These are phyloP conservation scores for Neopipo cinnamomea DNA, from an alignment of 2,113 vertebrate genomes.

Conservation along the genomic window DNA sequence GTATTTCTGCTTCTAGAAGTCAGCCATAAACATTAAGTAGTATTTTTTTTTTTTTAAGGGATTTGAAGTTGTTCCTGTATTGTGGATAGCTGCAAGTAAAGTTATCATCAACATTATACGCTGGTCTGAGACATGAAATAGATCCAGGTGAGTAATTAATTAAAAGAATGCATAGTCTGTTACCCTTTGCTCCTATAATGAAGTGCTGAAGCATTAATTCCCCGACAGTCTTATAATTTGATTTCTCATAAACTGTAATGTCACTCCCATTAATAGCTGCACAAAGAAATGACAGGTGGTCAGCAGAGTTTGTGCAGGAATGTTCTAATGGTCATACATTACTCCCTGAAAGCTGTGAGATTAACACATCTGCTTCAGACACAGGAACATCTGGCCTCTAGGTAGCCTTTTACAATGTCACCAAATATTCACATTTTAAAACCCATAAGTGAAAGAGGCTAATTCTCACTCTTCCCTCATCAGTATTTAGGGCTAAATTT, in stretches of 20 bases:
- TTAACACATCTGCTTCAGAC: background rate
- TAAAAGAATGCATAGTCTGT: background rate
- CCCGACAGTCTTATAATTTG: background rate
- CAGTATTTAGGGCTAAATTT: background rate
- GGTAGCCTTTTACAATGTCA: background rate
- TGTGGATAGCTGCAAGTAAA: background rate
- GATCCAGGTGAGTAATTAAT: background rate
- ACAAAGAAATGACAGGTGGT: background rate
- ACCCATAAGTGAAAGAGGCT: background rate
- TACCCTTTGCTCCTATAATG: background rate
- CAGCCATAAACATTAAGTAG: background rate
- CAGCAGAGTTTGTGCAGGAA: background rate
- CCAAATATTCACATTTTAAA: background rate
- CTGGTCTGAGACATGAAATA: background rate
- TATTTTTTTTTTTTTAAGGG: background rate
- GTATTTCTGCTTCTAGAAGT: background rate
- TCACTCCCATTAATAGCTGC: background rate
- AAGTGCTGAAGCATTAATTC: slow-evolving; percentile 10
- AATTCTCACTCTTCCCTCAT: background rate
- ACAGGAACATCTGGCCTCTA: background rate
- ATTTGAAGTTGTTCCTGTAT: background rate
- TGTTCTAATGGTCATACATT: background rate
- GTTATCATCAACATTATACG: background rate
- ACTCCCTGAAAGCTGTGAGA: background rate
- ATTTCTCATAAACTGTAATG: background rate